Conservation (phyloP, 2,113 vertebrate genomes). For the Empidonax traillii region DNA sequence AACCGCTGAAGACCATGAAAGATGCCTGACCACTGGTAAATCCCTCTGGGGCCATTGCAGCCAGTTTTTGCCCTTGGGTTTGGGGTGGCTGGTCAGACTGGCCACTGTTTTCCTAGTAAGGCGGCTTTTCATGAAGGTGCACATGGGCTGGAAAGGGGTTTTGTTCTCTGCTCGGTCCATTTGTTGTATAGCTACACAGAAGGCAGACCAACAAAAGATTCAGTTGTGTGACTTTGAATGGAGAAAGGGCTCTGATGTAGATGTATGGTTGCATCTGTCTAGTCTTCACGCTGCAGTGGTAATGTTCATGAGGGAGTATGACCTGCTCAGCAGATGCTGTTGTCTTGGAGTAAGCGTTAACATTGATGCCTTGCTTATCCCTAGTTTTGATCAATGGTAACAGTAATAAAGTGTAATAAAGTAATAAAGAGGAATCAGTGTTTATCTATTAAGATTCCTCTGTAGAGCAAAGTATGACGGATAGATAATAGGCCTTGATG, state of each 20-base stretch:
- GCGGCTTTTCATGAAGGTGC: not conserved
- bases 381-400: not conserved
- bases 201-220: not conserved
- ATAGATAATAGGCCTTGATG: not conserved
- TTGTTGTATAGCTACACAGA: not conserved
- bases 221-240: not conserved
- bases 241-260: not conserved
- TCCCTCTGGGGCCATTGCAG: not conserved
- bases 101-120: fast-evolving
- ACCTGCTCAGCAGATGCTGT: not conserved
- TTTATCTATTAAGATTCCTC: not conserved
- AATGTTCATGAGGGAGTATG: not conserved
- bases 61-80: not conserved
- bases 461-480: not conserved
- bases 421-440: not conserved
- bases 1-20: not conserved
- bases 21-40: not conserved
- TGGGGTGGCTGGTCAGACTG: not conserved
- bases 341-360: not conserved
- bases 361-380: not conserved
- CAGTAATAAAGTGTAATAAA: not conserved
- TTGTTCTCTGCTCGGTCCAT: not conserved
- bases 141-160: not conserved
- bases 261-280: not conserved
- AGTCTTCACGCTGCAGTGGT: not conserved